Base-by-base conservation (phyloP, 2,113 vertebrate species). In the Brachionichthys hirsutus region DNA sequence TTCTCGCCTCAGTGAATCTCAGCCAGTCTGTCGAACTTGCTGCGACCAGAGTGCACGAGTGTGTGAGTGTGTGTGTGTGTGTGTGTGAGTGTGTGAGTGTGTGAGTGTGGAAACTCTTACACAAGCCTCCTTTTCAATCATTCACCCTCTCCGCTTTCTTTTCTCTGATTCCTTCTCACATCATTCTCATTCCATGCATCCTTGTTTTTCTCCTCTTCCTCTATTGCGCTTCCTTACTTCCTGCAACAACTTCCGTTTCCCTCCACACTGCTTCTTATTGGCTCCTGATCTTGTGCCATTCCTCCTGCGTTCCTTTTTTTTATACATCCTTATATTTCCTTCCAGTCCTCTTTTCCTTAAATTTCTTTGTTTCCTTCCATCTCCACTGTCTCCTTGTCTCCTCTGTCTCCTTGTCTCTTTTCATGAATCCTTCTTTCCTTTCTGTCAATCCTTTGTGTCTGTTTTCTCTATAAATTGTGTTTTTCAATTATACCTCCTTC, bases 121-220 rank as follows among this genome's bases (percentile, higher is more conserved):
- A 42, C 69, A 73, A 73, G 16, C 36, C 53, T 56, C n/a, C 36
- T 59, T 54, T 72, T 59, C 43, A 77, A 72, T 72, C 68, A 72
- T 60, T 67, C 48, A 67, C 62, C 42, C 17, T 35, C 13, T 41
- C 7, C 16, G n/a, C 40, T 16, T 18, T 6, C 16, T 16, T 38
- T 42, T 17, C 19, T 8, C 49, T 20, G 18, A 18, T 13, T 18
- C 17, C 10, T 5, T 45, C 12, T 12, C 5, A n/a, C 34, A 1
- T 9, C 54, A n/a, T 36, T 2, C 11, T 13, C 13, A 12, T 9
- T 9, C 1, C 2, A 2, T 4, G 2, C 13, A 9, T 4, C 17
- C 14, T 51, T 24, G 20, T 3, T 4, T 41, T 11, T 11, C 34
- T 35, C 57, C 44, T 54, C 62, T 17, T 9, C 3, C 24, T 30